phyloP scores from a whole-genome alignment of 2,113 vertebrate genomes.

The Platysteira castanea region DNA sequence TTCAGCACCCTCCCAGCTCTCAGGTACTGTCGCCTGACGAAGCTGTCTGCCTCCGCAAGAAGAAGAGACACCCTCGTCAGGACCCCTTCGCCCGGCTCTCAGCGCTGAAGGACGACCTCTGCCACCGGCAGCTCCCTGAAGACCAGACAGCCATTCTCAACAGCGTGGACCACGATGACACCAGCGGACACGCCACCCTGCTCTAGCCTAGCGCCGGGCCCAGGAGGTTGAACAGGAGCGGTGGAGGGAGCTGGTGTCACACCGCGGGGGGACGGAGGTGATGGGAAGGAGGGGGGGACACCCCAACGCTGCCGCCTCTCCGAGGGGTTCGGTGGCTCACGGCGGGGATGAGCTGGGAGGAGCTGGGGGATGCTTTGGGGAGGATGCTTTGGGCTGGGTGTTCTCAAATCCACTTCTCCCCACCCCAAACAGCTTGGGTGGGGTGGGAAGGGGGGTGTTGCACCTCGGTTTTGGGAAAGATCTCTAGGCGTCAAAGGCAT shows the following conservation, averaged over 20 bases:
- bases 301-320: not conserved
- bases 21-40: slow-evolving; percentile 88
- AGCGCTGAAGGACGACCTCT: slow-evolving; percentile 80
- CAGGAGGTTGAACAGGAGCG: slow-evolving; percentile 11
- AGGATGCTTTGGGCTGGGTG: not conserved
- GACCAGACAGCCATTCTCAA: slow-evolving; percentile 94
- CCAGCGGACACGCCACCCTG: slow-evolving; percentile 86
- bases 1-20: slow-evolving; percentile 92
- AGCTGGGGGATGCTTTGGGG: not conserved
- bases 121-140: slow-evolving; percentile 85
- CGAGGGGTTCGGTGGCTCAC: accelerated
- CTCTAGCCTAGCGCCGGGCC: slow-evolving; percentile 72
- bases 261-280: not conserved
- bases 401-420: not conserved
- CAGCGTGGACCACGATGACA: slow-evolving; percentile 86
- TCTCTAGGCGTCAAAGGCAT: slow-evolving; percentile 34
- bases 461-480: not conserved
- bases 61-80: slow-evolving; percentile 88
- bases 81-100: slow-evolving; percentile 90
- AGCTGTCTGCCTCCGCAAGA: slow-evolving; percentile 88
- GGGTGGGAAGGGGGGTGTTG: not conserved
- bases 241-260: not conserved
- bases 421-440: not conserved
- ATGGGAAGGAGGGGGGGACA: not conserved
- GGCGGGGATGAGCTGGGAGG: not conserved